These are phyloP conservation scores for Sweltsa coloradensis DNA, from an alignment of 1,140 invertebrate species.

Conservation along the genomic window DNA sequence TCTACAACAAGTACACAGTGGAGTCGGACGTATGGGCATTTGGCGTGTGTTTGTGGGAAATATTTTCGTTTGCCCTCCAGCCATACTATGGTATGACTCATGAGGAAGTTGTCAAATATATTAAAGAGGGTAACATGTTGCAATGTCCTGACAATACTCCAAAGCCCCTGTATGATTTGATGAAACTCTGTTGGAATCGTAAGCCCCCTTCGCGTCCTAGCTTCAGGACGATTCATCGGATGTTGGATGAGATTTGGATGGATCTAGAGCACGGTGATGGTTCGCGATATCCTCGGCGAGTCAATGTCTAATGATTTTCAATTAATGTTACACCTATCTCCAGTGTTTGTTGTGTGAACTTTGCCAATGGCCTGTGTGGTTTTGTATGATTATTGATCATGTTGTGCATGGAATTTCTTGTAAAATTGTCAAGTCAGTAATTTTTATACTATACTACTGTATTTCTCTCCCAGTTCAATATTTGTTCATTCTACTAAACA, in stretches of 20 bases:
- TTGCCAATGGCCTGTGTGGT: too few species aligned
- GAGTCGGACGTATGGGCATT: constrained; percentile 92
- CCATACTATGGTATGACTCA: constrained; percentile 92
- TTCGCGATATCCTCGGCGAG: constrained; percentile 3
- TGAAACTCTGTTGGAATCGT: constrained; percentile 86
- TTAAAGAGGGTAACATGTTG: constrained; percentile 82
- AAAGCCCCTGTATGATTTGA: constrained; percentile 77
- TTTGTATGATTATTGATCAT: too few species aligned
- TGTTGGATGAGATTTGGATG: constrained; percentile 47
- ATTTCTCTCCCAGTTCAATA: too few species aligned
- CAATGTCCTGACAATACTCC: constrained; percentile 83
- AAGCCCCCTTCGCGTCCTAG: constrained; percentile 72
- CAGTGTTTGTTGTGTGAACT: too few species aligned
- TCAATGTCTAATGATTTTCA: constrained; percentile 13
- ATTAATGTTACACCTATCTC: too few species aligned
- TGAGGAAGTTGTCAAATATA: constrained; percentile 85
- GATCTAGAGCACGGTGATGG: constrained; percentile 30
- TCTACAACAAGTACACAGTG: constrained; percentile 87
- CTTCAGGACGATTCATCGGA: constrained; percentile 62
- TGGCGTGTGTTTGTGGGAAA: constrained; percentile 88
- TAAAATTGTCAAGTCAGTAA: too few species aligned
- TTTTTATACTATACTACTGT: too few species aligned
- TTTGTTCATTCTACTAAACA: too few species aligned
- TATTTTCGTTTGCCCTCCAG: constrained; percentile 85
- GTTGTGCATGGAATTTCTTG: too few species aligned